Conservation (phyloP, 2,888 invertebrate genomes). For the Morinoia aosen region DNA sequence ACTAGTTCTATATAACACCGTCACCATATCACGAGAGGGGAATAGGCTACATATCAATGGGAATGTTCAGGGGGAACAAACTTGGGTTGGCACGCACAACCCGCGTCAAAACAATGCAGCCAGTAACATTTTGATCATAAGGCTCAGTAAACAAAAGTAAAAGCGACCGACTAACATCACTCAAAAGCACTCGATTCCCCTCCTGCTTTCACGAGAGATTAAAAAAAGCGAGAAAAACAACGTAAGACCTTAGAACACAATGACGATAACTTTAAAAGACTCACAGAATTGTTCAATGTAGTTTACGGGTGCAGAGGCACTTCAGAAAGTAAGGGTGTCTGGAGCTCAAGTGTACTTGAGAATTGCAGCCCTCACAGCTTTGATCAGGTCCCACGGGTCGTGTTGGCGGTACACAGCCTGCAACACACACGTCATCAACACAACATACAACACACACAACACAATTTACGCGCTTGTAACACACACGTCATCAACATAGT, state of each 20-base stretch:
- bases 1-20: no score
- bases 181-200: not conserved
- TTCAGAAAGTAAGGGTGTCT: no score
- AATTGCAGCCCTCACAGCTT: conserved; percentile 57
- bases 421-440: no score
- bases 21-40: no score
- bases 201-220: not conserved
- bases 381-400: conserved; percentile 59
- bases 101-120: not conserved
- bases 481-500: not conserved
- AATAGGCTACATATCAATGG: no score
- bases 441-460: no score
- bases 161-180: not conserved
- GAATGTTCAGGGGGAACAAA: no score
- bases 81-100: not conserved
- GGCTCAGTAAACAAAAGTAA: not conserved
- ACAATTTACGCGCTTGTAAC: no score
- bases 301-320: no score
- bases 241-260: not conserved
- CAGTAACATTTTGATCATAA: not conserved
- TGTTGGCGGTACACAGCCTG: conserved; percentile 57
- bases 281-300: not conserved
- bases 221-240: not conserved
- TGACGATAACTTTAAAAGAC: not conserved
- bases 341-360: conserved; percentile 23